Evolutionary conservation across 2,113 vertebrate genomes (phyloP).

Genomic region (Potamarius usumacintae): DNA sequence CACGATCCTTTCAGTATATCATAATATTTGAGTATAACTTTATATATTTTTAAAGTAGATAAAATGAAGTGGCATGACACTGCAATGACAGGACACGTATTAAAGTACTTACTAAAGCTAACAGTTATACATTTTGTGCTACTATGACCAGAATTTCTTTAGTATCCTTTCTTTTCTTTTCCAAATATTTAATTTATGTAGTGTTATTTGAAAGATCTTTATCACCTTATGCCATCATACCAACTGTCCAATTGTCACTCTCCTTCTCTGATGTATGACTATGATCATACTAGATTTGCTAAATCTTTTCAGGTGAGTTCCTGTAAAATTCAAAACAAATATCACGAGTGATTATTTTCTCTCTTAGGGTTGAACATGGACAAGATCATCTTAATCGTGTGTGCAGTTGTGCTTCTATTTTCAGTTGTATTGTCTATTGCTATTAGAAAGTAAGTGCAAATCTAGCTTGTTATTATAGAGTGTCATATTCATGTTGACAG

Average conservation of each 20-base stretch:
- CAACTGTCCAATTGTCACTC: background rate
- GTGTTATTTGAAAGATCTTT: background rate
- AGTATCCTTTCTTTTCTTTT: background rate
- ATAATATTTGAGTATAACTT: background rate
- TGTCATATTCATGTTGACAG: background rate
- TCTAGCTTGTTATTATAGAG: background rate
- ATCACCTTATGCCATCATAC: background rate
- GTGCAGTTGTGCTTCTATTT: slow-evolving; percentile 27
- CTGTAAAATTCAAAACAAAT: background rate
- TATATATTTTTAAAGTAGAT: background rate
- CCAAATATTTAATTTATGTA: background rate
- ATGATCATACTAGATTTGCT: background rate
- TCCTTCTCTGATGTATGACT: background rate
- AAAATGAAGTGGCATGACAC: background rate
- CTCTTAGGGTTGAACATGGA: slow-evolving; percentile 14
- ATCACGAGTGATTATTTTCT: background rate
- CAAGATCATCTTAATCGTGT: slow-evolving; percentile 20
- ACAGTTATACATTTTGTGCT: background rate
- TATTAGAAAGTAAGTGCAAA: slow-evolving; percentile 39
- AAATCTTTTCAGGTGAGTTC: background rate
- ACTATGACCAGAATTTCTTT: background rate
- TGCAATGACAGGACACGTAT: background rate
- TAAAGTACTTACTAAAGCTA: no score
- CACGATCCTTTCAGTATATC: background rate
- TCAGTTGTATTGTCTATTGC: slow-evolving; percentile 32